Evolutionary conservation across 2,888 invertebrate genomes (phyloP).

Genomic region (Encarsia formosa): DNA sequence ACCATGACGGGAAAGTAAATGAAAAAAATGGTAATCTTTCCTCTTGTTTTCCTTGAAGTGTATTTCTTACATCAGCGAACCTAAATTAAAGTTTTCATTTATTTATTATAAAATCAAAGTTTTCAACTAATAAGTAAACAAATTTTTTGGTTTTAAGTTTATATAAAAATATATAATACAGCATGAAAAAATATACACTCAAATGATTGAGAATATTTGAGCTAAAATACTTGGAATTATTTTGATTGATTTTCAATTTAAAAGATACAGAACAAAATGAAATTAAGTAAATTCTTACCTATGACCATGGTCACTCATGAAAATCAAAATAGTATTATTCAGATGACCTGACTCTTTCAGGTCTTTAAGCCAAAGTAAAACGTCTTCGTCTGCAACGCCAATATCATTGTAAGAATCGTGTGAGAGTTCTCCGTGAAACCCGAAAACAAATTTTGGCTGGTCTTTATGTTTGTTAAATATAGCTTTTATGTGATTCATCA

Average conservation of each 20-base stretch:
- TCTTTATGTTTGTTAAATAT: conserved; percentile 61
- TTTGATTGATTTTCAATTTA: too few species aligned
- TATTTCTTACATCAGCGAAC: conserved; percentile 76
- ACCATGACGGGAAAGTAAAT: conserved; percentile 69
- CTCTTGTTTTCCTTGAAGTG: conserved; percentile 87
- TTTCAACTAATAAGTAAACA: too few species aligned
- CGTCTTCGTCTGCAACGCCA: conserved; percentile 71
- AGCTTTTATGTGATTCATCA: conserved; percentile 55
- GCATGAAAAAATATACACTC: too few species aligned
- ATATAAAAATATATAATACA: too few species aligned
- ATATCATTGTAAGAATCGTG: conserved; percentile 82
- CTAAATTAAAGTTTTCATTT: too few species aligned
- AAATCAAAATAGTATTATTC: conserved; percentile 75
- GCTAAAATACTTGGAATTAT: too few species aligned
- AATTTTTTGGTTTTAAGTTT: too few species aligned
- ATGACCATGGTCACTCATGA: conserved; percentile 93
- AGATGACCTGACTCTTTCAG: conserved; percentile 62
- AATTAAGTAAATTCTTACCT: too few species aligned
- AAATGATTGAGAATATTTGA: too few species aligned
- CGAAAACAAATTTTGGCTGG: conserved; percentile 76
- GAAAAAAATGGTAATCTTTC: conserved; percentile 86
- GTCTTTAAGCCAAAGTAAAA: conserved; percentile 62
- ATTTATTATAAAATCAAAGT: too few species aligned
- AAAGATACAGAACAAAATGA: too few species aligned
- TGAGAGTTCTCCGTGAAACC: conserved; percentile 84